Evolutionary conservation across 2,888 invertebrate species (phyloP), one percentile per base, ranked within the genome.

Genomic region (Cremastobaeus sp.): DNA sequence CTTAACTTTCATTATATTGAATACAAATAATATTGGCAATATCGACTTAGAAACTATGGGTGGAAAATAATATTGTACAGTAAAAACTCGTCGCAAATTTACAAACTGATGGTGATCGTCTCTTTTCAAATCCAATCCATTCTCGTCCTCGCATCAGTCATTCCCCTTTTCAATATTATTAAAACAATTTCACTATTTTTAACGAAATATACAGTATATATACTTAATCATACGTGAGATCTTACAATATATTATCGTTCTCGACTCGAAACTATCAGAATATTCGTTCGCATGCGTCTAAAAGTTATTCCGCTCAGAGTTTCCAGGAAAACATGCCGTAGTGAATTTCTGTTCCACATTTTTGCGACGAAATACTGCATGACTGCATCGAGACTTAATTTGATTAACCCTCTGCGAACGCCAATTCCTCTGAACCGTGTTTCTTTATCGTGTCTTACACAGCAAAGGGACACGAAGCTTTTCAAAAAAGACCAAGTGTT

Each of bases 21-120:
- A 83, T 84, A 85, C 83, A 86, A 86, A 86, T 86, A 85, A 84
- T 84, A 83, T 81, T 83, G 81, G 79, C 80, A 82, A 85, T 86
- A 83, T 80, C 84, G 84, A 84, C 84, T 86, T 86, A 86, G 76
- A 83, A 85, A 81, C 72, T 72, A 72, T 59, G 37, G 43, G 65
- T 48, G 39, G 48, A 60, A 65, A 65, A 83, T 84, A 84, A 72
- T 72, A 60, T 32, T 28, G 72, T 54, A 60, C 34, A 54, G 60
- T 65, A 72, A 65, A 72, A 65, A 48, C 59, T 72, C 72, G 34
- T 52, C n/a, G 21, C 11, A 12, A 34, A 15, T 12, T 34, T 32
- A 1, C 15, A 11, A 32, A 32, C 32, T 32, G 32, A n/a, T 6
- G 8, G n/a, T 32, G 25, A 6, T 25, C 8, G 4, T 25, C 25